Evolutionary conservation across 1,140 invertebrate species (phyloP), one percentile per base, ranked within the genome.

Genomic region (Nephila pilipes): DNA sequence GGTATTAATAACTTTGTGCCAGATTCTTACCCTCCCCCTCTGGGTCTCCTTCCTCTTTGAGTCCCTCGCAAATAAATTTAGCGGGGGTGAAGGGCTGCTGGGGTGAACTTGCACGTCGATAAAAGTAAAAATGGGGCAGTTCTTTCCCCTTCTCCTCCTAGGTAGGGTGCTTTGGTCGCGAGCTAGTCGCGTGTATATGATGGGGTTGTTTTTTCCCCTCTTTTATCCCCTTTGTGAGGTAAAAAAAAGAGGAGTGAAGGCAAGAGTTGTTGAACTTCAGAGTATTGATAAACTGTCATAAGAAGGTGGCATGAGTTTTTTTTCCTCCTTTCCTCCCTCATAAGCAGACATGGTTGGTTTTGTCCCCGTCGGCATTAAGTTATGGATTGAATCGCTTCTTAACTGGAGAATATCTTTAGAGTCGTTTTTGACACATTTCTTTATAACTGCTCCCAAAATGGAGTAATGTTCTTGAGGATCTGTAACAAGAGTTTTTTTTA

Each of bases 231-330:
- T 85, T 46, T 22, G 38, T 1, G 57, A 20, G 55, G 25, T 14
- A 36, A 36, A 32, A 83, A 46, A n/a, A 87, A 87, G 69, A 75
- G 55, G n/a, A 63, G n/a, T 36, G 69, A 63, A 81, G 89, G 89
- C 65, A 91, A 91, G 89, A 91, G 89, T 91, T 91, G 79, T 91
- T 91, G 89, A 91, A 91, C 89, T 91, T 79, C 79, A 16, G n/a
- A 80, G 54, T 60, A 60, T 60, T 81, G 80, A 81, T 81, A 55
- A 46, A 55, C 80, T 81, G 80, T 55, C 38, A 54, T 55, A 54
- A 29, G 85, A 87, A 87, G 87, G 63, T 88, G 63, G 60, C 60
- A 54, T 60, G 12, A 18, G 2, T 58, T 58, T 85, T 85, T 85
- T 25, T 3, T 22, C n/a, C 10, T 81, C 14, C 65, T 18, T 75